These are phyloP conservation scores for Macrotis lagotis DNA, from an alignment of 2,113 vertebrate genomes.

Conservation along the genomic window DNA sequence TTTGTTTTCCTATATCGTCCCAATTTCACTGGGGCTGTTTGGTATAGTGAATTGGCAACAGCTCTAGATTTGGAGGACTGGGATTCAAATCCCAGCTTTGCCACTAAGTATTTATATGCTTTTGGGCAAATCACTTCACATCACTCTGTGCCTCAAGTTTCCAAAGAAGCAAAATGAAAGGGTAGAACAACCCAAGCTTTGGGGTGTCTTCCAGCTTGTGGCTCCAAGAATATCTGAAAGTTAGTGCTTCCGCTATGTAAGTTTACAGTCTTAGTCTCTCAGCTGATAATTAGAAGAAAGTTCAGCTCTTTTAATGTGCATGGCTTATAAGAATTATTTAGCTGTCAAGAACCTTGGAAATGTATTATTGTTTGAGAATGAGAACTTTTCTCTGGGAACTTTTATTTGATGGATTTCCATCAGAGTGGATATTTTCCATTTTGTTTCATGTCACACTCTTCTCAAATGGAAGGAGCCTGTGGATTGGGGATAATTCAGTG, in stretches of 20 bases:
- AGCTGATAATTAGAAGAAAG: not conserved
- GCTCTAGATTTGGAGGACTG: not conserved
- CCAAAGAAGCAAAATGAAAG: not conserved
- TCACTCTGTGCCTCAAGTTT: not conserved
- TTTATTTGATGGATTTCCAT: conserved; percentile 9
- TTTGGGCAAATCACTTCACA: not conserved
- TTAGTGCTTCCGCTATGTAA: not conserved
- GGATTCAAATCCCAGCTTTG: not conserved
- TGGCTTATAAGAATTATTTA: not conserved
- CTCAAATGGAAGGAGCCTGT: not conserved
- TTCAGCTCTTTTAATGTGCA: not conserved
- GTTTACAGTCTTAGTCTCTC: not conserved
- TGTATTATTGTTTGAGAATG: not conserved
- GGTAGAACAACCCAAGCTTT: not conserved
- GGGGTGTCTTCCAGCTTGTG: not conserved
- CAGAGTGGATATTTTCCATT: not conserved
- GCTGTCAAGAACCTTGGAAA: not conserved
- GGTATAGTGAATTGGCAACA: not conserved
- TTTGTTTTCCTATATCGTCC: not conserved
- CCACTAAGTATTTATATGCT: not conserved
- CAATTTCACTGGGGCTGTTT: not conserved
- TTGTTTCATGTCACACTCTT: not conserved
- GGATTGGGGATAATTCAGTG: not conserved
- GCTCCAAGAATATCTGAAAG: not conserved
- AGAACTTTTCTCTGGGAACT: not conserved